Evolutionary conservation across 2,888 invertebrate species (phyloP).

Genomic region (Lasioglossum figueresi): DNA sequence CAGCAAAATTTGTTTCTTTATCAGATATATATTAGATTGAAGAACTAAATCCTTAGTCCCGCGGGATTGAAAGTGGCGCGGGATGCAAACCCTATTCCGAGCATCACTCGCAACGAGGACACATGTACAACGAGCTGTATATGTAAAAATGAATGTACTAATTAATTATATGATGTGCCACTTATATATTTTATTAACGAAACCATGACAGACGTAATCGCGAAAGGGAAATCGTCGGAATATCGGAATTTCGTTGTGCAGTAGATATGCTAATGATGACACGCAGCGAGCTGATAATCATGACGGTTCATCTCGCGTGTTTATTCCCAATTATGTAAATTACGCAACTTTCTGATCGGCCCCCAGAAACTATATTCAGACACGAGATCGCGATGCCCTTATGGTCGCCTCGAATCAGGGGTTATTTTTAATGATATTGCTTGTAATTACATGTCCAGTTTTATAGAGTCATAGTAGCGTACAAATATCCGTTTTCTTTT

Average conservation of each 20-base stretch:
- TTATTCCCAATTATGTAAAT: conserved; percentile 72
- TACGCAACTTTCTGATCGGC: conserved; percentile 60
- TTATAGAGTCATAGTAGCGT: conserved; percentile 8
- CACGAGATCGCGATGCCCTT: conserved; percentile 57
- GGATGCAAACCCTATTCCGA: too few relatives aligned
- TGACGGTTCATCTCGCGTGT: conserved; percentile 66
- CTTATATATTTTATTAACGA: neutral
- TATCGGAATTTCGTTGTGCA: conserved; percentile 18
- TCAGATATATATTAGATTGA: too few relatives aligned
- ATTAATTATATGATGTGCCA: neutral
- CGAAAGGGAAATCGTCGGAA: neutral
- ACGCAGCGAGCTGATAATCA: conserved; percentile 64
- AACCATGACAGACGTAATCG: neutral
- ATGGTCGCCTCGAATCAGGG: conserved; percentile 54
- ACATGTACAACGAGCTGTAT: too few relatives aligned
- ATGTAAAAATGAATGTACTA: neutral
- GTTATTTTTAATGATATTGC: conserved; percentile 62
- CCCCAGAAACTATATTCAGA: conserved; percentile 52
- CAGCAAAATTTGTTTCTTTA: too few relatives aligned
- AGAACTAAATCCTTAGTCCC: too few relatives aligned
- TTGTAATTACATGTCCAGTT: conserved; percentile 58
- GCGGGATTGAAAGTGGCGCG: too few relatives aligned
- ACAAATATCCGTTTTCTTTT: neutral
- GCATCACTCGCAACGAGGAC: neutral
- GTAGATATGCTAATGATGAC: conserved; percentile 67